A percentile compares a stretch with the other conserved stretches of the same genome.
phyloP scores from a whole-genome alignment of 2,797 vertebrate genomes.

The Semotilus atromaculatus region DNA sequence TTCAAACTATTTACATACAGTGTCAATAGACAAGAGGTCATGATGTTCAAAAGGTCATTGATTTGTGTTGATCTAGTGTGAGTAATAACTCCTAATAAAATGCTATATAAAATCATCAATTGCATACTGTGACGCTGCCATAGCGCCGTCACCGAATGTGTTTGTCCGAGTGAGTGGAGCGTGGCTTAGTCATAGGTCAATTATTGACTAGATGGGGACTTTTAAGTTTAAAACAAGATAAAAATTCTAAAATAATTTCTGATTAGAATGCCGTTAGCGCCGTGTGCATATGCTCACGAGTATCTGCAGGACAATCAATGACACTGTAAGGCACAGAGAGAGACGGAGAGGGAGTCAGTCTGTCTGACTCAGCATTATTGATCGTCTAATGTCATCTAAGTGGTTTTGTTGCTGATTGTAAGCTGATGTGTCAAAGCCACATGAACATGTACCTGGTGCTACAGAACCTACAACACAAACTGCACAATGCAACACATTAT shows the following conservation, averaged over 20 bases:
- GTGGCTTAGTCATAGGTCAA: too few relatives aligned
- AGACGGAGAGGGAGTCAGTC: not conserved
- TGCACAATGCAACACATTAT: not conserved
- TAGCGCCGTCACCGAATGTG: too few relatives aligned
- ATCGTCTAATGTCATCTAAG: conserved; percentile 24
- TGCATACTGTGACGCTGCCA: too few relatives aligned
- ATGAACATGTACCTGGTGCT: not conserved
- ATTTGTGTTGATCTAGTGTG: too few relatives aligned
- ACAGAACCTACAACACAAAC: not conserved
- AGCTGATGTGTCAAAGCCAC: conserved; percentile 16
- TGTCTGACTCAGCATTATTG: conserved; percentile 54
- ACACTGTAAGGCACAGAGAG: not conserved
- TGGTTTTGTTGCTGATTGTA: conserved; percentile 13
- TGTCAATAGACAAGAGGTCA: too few relatives aligned
- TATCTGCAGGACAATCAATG: conserved; percentile 2
- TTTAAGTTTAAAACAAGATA: too few relatives aligned
- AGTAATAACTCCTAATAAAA: too few relatives aligned
- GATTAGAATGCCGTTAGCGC: not conserved
- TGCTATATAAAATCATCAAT: too few relatives aligned
- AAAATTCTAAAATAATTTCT: not conserved
- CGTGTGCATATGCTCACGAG: not conserved
- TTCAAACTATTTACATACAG: too few relatives aligned
- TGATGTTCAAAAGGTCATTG: too few relatives aligned
- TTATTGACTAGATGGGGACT: too few relatives aligned
- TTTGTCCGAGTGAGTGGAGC: too few relatives aligned